phyloP scores from a whole-genome alignment of 2,888 invertebrate species.

The Oligia fasciuncula region DNA sequence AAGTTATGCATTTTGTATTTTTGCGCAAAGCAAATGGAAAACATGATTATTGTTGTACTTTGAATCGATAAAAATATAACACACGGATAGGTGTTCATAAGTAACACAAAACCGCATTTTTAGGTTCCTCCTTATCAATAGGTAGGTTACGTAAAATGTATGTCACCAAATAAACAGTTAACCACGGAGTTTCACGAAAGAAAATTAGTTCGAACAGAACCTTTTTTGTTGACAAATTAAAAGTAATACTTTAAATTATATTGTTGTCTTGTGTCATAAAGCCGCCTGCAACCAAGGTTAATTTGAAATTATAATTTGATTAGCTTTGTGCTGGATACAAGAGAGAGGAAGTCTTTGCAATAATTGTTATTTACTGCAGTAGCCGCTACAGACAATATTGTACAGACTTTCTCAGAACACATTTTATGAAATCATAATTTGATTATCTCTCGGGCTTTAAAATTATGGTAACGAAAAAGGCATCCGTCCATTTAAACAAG shows the following conservation, averaged over 20 bases:
- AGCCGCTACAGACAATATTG: conserved; percentile 67
- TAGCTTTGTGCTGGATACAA: conserved; percentile 73
- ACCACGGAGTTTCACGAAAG: conserved; percentile 22
- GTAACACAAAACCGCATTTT: neutral
- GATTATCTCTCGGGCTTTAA: conserved; percentile 77
- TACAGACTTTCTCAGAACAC: conserved; percentile 59
- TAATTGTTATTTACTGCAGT: conserved; percentile 75
- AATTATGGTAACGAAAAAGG: conserved; percentile 83
- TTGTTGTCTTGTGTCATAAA: conserved; percentile 66
- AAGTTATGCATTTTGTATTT: conserved; percentile 81
- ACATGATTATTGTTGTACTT: conserved; percentile 61
- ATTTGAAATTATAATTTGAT: conserved; percentile 79
- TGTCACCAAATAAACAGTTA: conserved; percentile 12
- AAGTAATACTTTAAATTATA: conserved; percentile 68
- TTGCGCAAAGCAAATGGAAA: conserved; percentile 65
- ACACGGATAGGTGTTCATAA: neutral
- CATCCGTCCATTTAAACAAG: conserved; percentile 82
- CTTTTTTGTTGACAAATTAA: conserved; percentile 63
- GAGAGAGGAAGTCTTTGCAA: conserved; percentile 67
- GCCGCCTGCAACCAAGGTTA: conserved; percentile 67
- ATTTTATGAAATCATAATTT: conserved; percentile 81
- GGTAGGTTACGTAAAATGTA: neutral
- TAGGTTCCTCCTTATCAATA: neutral
- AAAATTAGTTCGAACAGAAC: conserved; percentile 31
- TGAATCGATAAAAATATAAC: conserved; percentile 6